phyloP scores from a whole-genome alignment of 2,797 vertebrate species.

The Molossus alvarezi region DNA sequence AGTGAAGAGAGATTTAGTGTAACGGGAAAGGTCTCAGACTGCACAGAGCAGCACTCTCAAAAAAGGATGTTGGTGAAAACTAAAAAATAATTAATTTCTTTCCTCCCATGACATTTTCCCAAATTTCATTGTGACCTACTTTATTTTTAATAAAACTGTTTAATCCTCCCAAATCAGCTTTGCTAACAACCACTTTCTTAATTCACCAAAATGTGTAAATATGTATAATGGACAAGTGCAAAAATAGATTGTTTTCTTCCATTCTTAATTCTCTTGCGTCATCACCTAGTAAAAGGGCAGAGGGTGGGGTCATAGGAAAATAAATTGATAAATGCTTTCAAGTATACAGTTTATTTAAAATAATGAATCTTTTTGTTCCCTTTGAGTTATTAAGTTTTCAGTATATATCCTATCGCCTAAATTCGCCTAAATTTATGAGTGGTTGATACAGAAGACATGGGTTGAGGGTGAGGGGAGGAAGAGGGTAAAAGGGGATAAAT shows the following conservation, averaged over 20 bases:
- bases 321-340: not conserved
- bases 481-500: no score
- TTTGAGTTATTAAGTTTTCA: not conserved
- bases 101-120: conserved; percentile 23
- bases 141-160: conserved; percentile 67
- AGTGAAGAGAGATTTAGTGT: conserved; percentile 70
- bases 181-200: conserved; percentile 17
- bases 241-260: not conserved
- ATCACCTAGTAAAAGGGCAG: not conserved
- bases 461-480: not conserved
- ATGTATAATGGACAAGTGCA: conserved; percentile 56
- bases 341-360: conserved; percentile 23
- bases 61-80: conserved; percentile 51
- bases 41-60: not conserved
- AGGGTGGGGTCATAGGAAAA: not conserved
- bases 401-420: not conserved
- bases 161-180: conserved; percentile 8
- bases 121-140: not conserved
- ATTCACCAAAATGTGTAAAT: conserved; percentile 7
- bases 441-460: not conserved
- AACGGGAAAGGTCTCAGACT: conserved; percentile 60
- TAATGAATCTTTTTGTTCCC: not conserved
- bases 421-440: not conserved
- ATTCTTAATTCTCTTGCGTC: conserved; percentile 28
- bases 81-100: not conserved